Base-by-base conservation (phyloP, 2,888 invertebrate species). In the Limnephilus rhombicus region DNA sequence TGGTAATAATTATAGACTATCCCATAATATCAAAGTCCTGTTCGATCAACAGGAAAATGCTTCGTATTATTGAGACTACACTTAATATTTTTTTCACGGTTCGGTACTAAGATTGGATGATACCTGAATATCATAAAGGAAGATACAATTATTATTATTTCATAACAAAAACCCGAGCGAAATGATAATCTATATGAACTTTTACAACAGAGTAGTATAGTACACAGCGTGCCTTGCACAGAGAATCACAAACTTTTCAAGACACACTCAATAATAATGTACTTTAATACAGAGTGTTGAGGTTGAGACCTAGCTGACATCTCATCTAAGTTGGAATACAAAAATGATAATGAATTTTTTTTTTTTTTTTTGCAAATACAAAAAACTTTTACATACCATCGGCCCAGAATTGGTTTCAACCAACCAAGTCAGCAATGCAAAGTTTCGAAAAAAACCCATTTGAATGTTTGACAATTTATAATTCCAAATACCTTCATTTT, bases 111-210 rank as follows among this genome's bases (percentile, higher is more conserved):
- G 53, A 53, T 53, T 18, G 68, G 68, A 68, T 4, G 68, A n/a
- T 68, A 68, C 24, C 68, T 68, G 68, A 68, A 68, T 24, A 68
- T 24, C n/a, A n/a, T 68, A n/a, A 68, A 68, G n/a, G 68, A 24
- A 24, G 68, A 68, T 68, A 24, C 68, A 68, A 68, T 68, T 68
- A 53, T 53, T 68, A 53, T 53, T 53, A 68, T 68, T 68, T 9
- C 68, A n/a, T 68, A 68, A 68, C n/a, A 68, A 68, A 68, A 68
- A 68, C 68, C 68, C n/a, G 68, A 68, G 68, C 68, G 68, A 68
- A 68, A 68, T 68, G 68, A 68, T 68, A 68, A 68, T 68, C 24
- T 68, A 68, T 68, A n/a, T 68, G 68, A 68, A 68, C 68, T 68
- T 68, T 24, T 68, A 68, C 24, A 68, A 5, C 15, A 53, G 13